phyloP scores from a whole-genome alignment of 2,113 vertebrate species.

The Muntiacus reevesi region DNA sequence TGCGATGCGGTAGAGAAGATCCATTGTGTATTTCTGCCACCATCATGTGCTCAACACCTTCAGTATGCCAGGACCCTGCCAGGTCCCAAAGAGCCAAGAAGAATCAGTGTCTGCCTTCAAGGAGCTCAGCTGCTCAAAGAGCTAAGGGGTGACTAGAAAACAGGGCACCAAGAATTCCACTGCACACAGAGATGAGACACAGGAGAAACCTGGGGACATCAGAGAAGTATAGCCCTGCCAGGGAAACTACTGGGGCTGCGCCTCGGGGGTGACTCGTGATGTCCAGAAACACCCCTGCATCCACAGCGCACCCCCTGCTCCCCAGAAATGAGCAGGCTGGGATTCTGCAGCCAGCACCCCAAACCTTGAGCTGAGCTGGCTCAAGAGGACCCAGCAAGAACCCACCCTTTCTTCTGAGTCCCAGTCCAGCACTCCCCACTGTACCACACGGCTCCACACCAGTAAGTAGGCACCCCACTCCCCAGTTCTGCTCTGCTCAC shows the following conservation, averaged over 20 bases:
- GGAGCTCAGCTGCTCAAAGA: neutral
- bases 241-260: rapidly evolving
- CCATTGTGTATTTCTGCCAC: neutral
- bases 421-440: neutral
- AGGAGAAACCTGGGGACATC: neutral
- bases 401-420: neutral
- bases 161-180: neutral
- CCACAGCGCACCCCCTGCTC: neutral
- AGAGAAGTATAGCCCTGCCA: neutral
- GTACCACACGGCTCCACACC: conserved; percentile 45
- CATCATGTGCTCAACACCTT: neutral
- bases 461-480: neutral
- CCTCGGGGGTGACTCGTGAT: rapidly evolving
- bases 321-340: neutral
- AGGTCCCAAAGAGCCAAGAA: neutral
- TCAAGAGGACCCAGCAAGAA: neutral
- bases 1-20: rapidly evolving
- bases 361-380: neutral
- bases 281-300: neutral
- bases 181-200: neutral
- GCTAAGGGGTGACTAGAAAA: neutral
- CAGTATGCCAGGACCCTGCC: neutral
- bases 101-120: neutral
- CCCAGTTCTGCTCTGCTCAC: neutral
- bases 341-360: neutral